These are phyloP conservation scores for Thecophora atra DNA, from an alignment of 2,888 invertebrate species.

Conservation along the genomic window DNA sequence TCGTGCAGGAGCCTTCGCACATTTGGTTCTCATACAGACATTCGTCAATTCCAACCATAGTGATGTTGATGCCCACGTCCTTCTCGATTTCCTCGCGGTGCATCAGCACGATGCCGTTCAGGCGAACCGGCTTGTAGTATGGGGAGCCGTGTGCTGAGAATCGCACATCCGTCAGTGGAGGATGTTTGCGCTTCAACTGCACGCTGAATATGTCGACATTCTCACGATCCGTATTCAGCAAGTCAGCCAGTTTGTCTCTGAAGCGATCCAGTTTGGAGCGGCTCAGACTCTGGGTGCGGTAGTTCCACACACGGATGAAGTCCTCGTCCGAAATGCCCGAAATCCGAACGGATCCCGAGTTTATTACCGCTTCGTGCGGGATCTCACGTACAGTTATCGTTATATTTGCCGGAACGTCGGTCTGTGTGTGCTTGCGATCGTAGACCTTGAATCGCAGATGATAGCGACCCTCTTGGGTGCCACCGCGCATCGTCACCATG, in stretches of 20 bases:
- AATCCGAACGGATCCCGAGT: conserved; percentile 93
- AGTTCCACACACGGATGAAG: conserved; percentile 94
- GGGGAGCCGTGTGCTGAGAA: conserved; percentile 96
- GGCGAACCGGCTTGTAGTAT: conserved; percentile 91
- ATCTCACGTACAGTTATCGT: conserved; percentile 94
- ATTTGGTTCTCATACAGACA: conserved; percentile 93
- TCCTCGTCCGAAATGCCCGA: conserved; percentile 95
- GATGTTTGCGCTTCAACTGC: conserved; percentile 85
- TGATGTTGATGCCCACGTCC: conserved; percentile 93
- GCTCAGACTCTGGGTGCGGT: conserved; percentile 83
- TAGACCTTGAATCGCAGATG: conserved; percentile 86
- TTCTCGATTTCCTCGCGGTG: conserved; percentile 93
- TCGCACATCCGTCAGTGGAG: conserved; percentile 89
- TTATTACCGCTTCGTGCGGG: conserved; percentile 93
- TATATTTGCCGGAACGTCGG: conserved; percentile 95
- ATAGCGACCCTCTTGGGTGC: conserved; percentile 88
- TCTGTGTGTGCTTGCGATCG: conserved; percentile 93
- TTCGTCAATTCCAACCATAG: conserved; percentile 98
- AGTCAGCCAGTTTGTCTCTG: conserved; percentile 84
- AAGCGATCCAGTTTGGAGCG: conserved; percentile 91
- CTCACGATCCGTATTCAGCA: conserved; percentile 84
- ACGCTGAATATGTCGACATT: conserved; percentile 98
- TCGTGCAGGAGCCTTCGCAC: conserved; percentile 97
- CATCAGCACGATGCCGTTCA: conserved; percentile 94
- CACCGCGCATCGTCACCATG: conserved; percentile 94